Percentiles rank a stretch among this genome's conserved stretches.
phyloP scores from a whole-genome alignment of 2,797 vertebrate genomes.

The Enteromius afrohamiltoni region DNA sequence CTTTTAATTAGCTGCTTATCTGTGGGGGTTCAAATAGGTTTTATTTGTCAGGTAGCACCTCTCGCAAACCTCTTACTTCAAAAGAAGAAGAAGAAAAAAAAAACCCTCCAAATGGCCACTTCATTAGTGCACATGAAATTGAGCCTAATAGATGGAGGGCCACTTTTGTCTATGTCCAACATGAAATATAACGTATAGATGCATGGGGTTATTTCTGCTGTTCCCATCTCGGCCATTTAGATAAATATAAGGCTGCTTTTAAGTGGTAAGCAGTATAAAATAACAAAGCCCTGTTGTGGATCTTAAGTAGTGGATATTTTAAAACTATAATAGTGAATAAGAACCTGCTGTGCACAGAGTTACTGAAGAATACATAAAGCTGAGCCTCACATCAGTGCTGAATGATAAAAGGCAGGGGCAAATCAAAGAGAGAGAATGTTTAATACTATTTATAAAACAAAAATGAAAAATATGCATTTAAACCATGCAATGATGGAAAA shows the following conservation, averaged over 20 bases:
- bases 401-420: neutral
- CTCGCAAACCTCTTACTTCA: conserved; percentile 1
- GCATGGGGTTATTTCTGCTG: neutral
- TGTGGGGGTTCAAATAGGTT: conserved; percentile 22
- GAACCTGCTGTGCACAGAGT: neutral
- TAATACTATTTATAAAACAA: neutral
- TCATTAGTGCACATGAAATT: conserved; percentile 10
- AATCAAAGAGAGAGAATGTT: conserved; percentile 3
- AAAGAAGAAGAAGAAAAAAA: neutral
- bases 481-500: neutral
- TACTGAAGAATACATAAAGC: conserved; percentile 10
- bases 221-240: neutral
- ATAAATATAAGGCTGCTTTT: neutral
- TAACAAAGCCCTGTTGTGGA: neutral
- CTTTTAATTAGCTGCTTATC: conserved; percentile 50
- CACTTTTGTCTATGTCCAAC: neutral
- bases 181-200: neutral
- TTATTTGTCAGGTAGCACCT: conserved; percentile 36
- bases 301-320: conserved; percentile 20
- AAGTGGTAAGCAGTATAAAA: neutral
- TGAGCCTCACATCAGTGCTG: neutral
- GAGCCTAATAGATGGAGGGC: neutral
- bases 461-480: conserved; percentile 1
- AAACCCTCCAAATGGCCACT: conserved; percentile 6
- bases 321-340: neutral